phyloP scores from a whole-genome alignment of 2,113 vertebrate genomes.

The Trogon melanurus region DNA sequence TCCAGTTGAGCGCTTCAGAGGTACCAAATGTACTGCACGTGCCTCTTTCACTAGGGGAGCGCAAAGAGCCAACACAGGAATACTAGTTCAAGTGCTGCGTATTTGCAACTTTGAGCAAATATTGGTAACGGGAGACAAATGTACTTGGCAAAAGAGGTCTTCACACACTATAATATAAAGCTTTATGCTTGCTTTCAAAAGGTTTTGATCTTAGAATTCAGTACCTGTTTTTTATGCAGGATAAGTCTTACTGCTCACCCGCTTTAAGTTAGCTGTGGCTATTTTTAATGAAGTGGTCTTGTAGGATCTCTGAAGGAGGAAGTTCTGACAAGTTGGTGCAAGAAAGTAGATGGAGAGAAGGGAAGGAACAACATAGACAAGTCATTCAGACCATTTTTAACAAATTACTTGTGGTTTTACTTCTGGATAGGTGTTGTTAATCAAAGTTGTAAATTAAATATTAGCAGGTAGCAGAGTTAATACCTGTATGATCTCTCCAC shows the following conservation, averaged over 20 bases:
- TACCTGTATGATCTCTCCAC: neutral
- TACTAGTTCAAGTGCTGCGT: neutral
- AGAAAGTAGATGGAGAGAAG: neutral
- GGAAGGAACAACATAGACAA: neutral
- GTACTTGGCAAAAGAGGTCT: neutral
- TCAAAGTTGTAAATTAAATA: neutral
- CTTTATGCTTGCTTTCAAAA: neutral
- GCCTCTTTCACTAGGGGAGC: neutral
- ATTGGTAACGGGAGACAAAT: neutral
- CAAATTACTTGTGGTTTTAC: neutral
- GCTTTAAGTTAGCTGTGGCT: neutral
- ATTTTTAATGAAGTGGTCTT: neutral
- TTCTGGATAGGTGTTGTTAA: neutral
- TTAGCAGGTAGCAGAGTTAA: neutral
- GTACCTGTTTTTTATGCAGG: neutral
- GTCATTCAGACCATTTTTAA: neutral
- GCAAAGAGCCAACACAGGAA: neutral
- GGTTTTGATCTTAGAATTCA: neutral
- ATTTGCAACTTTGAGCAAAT: neutral
- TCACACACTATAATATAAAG: neutral
- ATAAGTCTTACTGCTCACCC: neutral
- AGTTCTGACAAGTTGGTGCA: neutral
- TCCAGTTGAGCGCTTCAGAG: neutral
- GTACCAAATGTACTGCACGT: neutral
- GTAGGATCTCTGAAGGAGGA: neutral